Percentiles rank a stretch among this genome's conserved stretches.
Evolutionary conservation across 2,888 invertebrate species (phyloP).

Genomic region (Hylaea fasciaria): DNA sequence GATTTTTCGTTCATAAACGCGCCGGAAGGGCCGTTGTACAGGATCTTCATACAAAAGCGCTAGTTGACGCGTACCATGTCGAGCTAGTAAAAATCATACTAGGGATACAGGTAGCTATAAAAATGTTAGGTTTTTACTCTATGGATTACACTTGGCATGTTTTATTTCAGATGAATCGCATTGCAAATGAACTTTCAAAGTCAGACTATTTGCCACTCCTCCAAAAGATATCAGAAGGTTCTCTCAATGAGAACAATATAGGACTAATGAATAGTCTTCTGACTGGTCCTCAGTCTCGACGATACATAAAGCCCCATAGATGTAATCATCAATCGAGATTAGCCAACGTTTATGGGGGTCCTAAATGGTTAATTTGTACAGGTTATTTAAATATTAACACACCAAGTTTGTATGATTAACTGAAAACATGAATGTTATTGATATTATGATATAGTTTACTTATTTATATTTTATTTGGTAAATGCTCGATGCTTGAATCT

Average conservation of each 20-base stretch:
- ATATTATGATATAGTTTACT: too few relatives aligned
- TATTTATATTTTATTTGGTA: too few relatives aligned
- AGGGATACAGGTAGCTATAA: too few relatives aligned
- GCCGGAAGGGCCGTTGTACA: too few relatives aligned
- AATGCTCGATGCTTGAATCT: too few relatives aligned
- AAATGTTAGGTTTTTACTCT: too few relatives aligned
- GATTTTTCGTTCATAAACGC: too few relatives aligned
- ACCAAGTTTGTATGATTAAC: slow-evolving; percentile 74
- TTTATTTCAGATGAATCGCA: slow-evolving; percentile 70
- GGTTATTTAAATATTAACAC: slow-evolving; percentile 76
- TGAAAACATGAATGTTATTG: background rate
- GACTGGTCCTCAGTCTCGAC: slow-evolving; percentile 67
- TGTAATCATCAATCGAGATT: slow-evolving; percentile 76
- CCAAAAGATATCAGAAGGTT: slow-evolving; percentile 69
- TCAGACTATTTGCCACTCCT: slow-evolving; percentile 71
- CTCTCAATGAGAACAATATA: slow-evolving; percentile 56
- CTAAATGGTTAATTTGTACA: slow-evolving; percentile 78
- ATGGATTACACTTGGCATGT: background rate
- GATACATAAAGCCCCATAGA: slow-evolving; percentile 78
- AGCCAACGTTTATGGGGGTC: slow-evolving; percentile 68
- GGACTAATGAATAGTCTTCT: slow-evolving; percentile 66
- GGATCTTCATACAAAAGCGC: too few relatives aligned
- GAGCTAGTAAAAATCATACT: too few relatives aligned
- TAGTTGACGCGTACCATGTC: too few relatives aligned
- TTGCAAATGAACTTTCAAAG: slow-evolving; percentile 71